Conservation (phyloP, 37 sponge, comb jelly and placozoan genomes). For the Aplysina aerophoba region DNA sequence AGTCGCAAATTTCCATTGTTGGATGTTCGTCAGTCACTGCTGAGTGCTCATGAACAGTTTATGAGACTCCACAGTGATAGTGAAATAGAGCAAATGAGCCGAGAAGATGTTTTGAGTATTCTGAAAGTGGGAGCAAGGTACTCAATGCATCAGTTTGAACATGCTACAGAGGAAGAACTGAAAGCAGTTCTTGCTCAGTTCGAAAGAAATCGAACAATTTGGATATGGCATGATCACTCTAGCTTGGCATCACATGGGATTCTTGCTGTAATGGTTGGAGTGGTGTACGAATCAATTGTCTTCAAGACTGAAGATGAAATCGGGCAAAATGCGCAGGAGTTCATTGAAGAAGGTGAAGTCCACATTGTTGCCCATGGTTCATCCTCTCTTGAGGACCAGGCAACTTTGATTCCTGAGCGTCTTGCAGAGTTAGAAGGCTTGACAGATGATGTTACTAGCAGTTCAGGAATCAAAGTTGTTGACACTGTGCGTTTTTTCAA, state of each 20-base stretch:
- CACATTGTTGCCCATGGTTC: slow-evolving; percentile 24
- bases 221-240: slow-evolving; percentile 46
- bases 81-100: neutral
- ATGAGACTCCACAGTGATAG: neutral
- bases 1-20: neutral
- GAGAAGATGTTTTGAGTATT: neutral
- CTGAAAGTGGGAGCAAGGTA: neutral
- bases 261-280: neutral
- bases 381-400: slow-evolving; percentile 14
- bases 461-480: neutral
- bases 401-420: neutral
- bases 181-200: neutral
- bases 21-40: neutral
- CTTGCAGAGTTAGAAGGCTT: neutral
- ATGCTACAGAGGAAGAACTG: no score
- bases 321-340: neutral
- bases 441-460: neutral
- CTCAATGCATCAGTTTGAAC: no score
- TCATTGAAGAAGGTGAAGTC: slow-evolving; percentile 35
- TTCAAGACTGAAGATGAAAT: slow-evolving; percentile 14
- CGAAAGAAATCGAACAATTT: neutral
- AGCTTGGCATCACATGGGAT: slow-evolving; percentile 21
- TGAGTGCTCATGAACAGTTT: neutral
- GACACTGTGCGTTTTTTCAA: slow-evolving; percentile 35
- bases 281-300: slow-evolving; percentile 22